Percentiles rank a stretch among this genome's conserved stretches.
These are phyloP conservation scores for Lerista edwardsae DNA, from an alignment of 2,797 vertebrate species.

Conservation along the genomic window DNA sequence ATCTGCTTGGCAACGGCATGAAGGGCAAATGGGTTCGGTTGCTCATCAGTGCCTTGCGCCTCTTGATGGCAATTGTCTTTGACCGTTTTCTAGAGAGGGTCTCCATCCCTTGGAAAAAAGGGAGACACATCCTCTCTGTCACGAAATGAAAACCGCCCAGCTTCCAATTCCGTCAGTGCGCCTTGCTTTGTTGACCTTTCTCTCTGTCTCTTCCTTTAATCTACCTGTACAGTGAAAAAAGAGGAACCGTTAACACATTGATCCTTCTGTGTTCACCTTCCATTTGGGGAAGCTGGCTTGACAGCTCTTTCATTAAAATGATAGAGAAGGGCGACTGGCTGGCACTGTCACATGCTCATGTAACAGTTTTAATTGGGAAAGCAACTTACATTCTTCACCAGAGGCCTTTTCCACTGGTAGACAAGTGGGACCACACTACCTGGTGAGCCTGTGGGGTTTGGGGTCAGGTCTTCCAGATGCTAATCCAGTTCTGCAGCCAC, in stretches of 20 bases:
- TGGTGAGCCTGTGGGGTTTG: not conserved
- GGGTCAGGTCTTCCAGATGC: not conserved
- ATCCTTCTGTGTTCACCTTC: constrained; percentile 5
- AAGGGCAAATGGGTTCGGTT: too few relatives aligned
- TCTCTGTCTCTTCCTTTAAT: not conserved
- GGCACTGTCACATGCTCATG: not conserved
- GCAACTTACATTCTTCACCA: not conserved
- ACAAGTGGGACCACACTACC: not conserved
- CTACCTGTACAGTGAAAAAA: not conserved
- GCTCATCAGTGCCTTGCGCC: too few relatives aligned
- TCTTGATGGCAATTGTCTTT: not conserved
- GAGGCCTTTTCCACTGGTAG: not conserved
- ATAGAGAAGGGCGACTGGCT: not conserved
- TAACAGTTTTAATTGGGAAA: constrained; percentile 9
- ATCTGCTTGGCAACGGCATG: not conserved
- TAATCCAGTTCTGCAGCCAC: not conserved
- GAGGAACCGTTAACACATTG: not conserved
- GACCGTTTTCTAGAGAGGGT: not conserved
- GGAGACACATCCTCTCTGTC: not conserved
- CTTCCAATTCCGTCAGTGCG: not conserved
- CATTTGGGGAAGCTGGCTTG: not conserved
- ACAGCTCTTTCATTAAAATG: constrained; percentile 13
- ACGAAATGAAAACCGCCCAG: not conserved
- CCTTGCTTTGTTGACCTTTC: not conserved
- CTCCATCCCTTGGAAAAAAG: not conserved